These are phyloP conservation scores for Hyperoplus lanceolatus DNA, from an alignment of 2,797 vertebrate species.

Conservation along the genomic window DNA sequence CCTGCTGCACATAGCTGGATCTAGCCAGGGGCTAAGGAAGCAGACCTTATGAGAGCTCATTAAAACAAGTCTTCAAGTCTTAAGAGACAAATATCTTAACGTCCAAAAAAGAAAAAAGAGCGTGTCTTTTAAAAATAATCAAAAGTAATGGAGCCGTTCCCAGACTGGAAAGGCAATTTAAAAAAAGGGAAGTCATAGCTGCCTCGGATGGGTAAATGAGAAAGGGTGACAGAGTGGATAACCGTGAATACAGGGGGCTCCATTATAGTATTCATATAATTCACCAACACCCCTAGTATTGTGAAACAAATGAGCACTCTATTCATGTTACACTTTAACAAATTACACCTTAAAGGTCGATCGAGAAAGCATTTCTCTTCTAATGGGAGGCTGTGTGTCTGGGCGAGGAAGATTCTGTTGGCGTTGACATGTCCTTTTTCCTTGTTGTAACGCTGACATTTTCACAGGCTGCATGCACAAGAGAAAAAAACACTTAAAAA, in stretches of 20 bases:
- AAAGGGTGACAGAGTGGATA: constrained; percentile 25
- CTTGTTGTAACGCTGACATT: constrained; percentile 57
- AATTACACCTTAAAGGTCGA: constrained; percentile 66
- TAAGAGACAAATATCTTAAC: constrained; percentile 71
- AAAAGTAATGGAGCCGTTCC: constrained; percentile 62
- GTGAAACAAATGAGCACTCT: constrained; percentile 40
- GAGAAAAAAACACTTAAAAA: constrained; percentile 11
- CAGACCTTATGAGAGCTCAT: constrained; percentile 82
- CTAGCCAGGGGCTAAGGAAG: constrained; percentile 77
- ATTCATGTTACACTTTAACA: constrained; percentile 25
- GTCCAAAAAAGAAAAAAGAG: constrained; percentile 52
- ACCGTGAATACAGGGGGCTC: not conserved
- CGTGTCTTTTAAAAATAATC: constrained; percentile 73
- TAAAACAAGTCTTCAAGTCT: constrained; percentile 76
- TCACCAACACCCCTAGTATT: constrained; percentile 16
- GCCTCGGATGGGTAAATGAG: constrained; percentile 26
- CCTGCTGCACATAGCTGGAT: constrained; percentile 76
- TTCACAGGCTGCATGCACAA: constrained; percentile 10
- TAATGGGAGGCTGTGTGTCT: constrained; percentile 47
- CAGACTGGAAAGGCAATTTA: constrained; percentile 53
- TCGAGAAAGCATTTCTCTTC: constrained; percentile 41
- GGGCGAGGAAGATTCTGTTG: not conserved
- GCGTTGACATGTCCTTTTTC: constrained; percentile 18
- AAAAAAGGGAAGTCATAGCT: constrained; percentile 48
- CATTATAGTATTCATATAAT: constrained; percentile 29